A percentile compares a stretch with the other conserved stretches of the same genome.
Conservation (phyloP, 2,888 invertebrate genomes). For the Amphipoea oculea region DNA sequence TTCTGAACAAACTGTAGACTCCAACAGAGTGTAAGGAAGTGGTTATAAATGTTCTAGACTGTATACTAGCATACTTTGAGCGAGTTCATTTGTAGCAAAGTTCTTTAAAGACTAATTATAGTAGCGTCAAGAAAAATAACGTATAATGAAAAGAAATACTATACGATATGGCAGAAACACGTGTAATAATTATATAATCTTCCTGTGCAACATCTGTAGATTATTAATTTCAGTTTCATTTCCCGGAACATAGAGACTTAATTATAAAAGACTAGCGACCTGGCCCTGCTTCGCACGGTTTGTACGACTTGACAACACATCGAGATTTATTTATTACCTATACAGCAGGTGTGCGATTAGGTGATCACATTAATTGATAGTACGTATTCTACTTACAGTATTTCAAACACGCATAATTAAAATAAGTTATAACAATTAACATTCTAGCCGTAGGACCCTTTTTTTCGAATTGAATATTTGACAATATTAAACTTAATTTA, state of each 20-base stretch:
- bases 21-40: conserved; percentile 8
- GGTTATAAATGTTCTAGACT: background rate
- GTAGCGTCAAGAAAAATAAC: background rate
- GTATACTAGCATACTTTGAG: background rate
- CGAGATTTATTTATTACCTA: background rate
- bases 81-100: background rate
- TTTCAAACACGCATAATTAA: background rate
- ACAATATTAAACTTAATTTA: too few relatives aligned
- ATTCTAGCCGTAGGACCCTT: background rate
- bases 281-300: background rate
- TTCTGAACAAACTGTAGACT: conserved; percentile 22
- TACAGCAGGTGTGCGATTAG: background rate
- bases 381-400: background rate
- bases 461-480: background rate
- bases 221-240: background rate
- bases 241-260: background rate
- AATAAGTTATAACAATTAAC: background rate
- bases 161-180: background rate
- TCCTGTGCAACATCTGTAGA: background rate
- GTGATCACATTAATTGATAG: background rate
- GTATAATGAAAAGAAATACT: background rate
- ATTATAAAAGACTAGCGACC: background rate
- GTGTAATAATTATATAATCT: conserved; percentile 10
- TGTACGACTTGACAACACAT: background rate
- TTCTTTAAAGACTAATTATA: background rate